Evolutionary conservation across 2,797 vertebrate genomes (phyloP).

Genomic region (Labeo calbasu): DNA sequence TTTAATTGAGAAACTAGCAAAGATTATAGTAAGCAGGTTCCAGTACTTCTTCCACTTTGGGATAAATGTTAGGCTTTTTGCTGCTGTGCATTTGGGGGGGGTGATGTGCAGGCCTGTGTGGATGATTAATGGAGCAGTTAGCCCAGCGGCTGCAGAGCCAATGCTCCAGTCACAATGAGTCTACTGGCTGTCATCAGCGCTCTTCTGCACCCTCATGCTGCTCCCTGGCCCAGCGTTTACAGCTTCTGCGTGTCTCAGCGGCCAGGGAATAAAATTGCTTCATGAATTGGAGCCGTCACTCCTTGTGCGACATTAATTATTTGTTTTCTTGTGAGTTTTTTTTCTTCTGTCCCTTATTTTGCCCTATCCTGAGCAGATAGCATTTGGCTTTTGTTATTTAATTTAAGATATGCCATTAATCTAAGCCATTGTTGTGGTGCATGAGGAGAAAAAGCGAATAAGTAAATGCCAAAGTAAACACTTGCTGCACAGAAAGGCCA

Average conservation of each 20-base stretch:
- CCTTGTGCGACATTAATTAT: constrained; percentile 59
- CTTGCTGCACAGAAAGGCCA: constrained; percentile 1
- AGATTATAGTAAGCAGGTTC: neutral
- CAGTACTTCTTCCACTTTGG: constrained; percentile 6
- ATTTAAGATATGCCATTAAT: constrained; percentile 61
- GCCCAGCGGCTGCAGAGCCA: constrained; percentile 52
- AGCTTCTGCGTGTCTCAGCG: constrained; percentile 35
- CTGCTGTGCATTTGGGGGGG: constrained; percentile 43
- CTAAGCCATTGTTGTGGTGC: constrained; percentile 40
- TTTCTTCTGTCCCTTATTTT: constrained; percentile 20
- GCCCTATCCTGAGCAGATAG: constrained; percentile 31
- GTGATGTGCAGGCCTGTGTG: constrained; percentile 52
- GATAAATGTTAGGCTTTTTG: constrained; percentile 46
- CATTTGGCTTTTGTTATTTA: constrained; percentile 52
- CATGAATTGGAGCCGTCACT: constrained; percentile 58
- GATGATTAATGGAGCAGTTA: constrained; percentile 67
- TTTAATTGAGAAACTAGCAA: neutral
- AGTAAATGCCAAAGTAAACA: constrained; percentile 44
- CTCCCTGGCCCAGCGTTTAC: constrained; percentile 54
- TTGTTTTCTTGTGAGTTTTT: constrained; percentile 35
- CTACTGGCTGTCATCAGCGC: constrained; percentile 54
- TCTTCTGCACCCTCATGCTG: constrained; percentile 30
- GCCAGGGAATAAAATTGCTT: constrained; percentile 61
- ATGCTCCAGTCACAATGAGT: constrained; percentile 58
- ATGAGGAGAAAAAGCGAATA: constrained; percentile 17